Base-by-base conservation (phyloP, 2,113 vertebrate genomes). In the Ondatra zibethicus region DNA sequence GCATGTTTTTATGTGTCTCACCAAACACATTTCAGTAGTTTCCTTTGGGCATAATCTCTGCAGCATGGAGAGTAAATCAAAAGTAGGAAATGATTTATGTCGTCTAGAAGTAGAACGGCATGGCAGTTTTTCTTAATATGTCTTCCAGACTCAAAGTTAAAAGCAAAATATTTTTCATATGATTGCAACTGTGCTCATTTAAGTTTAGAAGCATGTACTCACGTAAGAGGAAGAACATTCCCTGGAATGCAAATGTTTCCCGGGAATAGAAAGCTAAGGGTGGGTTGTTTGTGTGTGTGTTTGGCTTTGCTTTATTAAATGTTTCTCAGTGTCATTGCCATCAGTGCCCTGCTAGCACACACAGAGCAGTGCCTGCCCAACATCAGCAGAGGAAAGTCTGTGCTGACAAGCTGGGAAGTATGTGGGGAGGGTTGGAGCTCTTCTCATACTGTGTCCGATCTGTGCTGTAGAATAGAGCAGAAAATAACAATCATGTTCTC, bases 401-500 rank as follows among this genome's bases (percentile, higher is more conserved):
- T 96, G 94, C 96, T 95, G 98, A 96, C 92, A 77, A 97, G 88
- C 93, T 95, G 97, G 97, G 87, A 93, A 96, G 93, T 95, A 90
- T 97, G 85, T 95, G 19, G 19, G 14, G n/a, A n/a, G 52, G 96
- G 91, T 96, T 98, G 93, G 91, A 94, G 91, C 96, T 86, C 84
- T 93, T 98, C 94, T 98, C 90, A 50, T 98, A 92, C 98, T 95
- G 45, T 95, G 97, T 94, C 97, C 96, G 76, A 81, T 97, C 97
- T 97, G 96, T 96, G 88, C 88, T 97, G 94, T 98, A 94, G 96
- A 97, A 94, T 93, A 61, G 72, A 98, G 96, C 94, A 98, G 96
- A 98, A 98, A 98, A 98, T 93, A 96, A 95, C 97, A 95, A 97
- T 96, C 87, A 47, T 96, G 92, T 97, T 97, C 98, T 98, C 92